phyloP scores from a whole-genome alignment of 2,113 vertebrate genomes.

The Scatophagus argus region DNA sequence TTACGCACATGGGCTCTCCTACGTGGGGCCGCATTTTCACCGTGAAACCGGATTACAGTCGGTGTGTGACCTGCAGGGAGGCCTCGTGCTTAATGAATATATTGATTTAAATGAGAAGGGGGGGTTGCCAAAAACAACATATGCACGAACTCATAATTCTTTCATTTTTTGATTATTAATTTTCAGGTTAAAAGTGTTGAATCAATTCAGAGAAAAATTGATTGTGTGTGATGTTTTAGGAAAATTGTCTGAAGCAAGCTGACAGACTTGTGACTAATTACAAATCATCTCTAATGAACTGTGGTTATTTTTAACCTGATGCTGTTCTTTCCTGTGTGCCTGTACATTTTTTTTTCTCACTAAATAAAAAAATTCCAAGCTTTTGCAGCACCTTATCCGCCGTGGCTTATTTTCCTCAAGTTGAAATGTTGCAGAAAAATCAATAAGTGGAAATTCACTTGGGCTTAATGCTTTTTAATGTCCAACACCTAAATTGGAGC shows the following conservation, averaged over 20 bases:
- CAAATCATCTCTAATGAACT: constrained; percentile 2
- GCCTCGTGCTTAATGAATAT: constrained; percentile 78
- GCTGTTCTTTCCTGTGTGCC: constrained; percentile 7
- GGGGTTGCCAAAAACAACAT: not conserved
- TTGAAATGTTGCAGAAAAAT: constrained; percentile 71
- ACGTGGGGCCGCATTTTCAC: constrained; percentile 66
- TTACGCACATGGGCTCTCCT: constrained; percentile 48
- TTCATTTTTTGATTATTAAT: constrained; percentile 7
- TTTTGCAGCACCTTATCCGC: constrained; percentile 28
- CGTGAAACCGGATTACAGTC: constrained; percentile 81
- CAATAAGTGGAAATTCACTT: constrained; percentile 62
- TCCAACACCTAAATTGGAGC: constrained; percentile 70
- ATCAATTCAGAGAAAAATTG: not conserved
- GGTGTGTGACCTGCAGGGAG: constrained; percentile 75
- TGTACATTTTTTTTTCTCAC: not conserved
- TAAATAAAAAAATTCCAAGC: constrained; percentile 37
- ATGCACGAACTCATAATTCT: constrained; percentile 14
- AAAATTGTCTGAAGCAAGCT: not conserved
- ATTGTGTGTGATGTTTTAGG: not conserved
- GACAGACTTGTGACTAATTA: constrained; percentile 8
- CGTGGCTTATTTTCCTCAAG: constrained; percentile 35
- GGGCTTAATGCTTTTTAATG: constrained; percentile 69
- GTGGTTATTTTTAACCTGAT: constrained; percentile 4
- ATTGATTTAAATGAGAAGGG: constrained; percentile 65
- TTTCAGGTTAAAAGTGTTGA: constrained; percentile 27